These are phyloP conservation scores for Suncus etruscus DNA, from an alignment of 2,113 vertebrate species.

Conservation along the genomic window DNA sequence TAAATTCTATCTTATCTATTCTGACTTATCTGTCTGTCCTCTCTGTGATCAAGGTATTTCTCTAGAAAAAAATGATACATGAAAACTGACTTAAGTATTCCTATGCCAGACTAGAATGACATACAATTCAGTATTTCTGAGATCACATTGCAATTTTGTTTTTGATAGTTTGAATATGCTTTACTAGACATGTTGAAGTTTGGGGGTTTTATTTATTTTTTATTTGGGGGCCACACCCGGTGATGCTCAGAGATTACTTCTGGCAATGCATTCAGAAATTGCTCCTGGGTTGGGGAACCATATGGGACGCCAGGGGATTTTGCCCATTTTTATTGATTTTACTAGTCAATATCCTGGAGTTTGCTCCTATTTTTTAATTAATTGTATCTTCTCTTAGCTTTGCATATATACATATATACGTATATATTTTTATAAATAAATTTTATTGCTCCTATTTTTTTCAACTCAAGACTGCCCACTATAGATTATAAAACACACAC, in stretches of 20 bases:
- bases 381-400: too few species aligned
- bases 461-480: background rate
- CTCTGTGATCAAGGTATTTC: background rate
- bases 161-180: slow-evolving; percentile 27
- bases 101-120: too few species aligned
- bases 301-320: background rate
- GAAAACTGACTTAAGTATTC: background rate
- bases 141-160: background rate
- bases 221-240: too few species aligned
- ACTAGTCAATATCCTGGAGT: background rate
- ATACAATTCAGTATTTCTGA: slow-evolving; percentile 23
- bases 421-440: too few species aligned
- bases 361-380: slow-evolving; percentile 2
- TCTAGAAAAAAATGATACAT: background rate
- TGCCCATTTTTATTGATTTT: background rate
- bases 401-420: too few species aligned
- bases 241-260: too few species aligned
- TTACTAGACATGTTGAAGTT: background rate
- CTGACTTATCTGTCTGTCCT: background rate
- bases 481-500: background rate
- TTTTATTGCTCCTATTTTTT: background rate
- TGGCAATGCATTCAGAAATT: too few species aligned
- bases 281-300: too few species aligned
- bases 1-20: background rate
- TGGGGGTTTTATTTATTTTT: too few species aligned